These are phyloP conservation scores for Megathymus violae DNA, from an alignment of 1,140 invertebrate genomes.

Conservation along the genomic window DNA sequence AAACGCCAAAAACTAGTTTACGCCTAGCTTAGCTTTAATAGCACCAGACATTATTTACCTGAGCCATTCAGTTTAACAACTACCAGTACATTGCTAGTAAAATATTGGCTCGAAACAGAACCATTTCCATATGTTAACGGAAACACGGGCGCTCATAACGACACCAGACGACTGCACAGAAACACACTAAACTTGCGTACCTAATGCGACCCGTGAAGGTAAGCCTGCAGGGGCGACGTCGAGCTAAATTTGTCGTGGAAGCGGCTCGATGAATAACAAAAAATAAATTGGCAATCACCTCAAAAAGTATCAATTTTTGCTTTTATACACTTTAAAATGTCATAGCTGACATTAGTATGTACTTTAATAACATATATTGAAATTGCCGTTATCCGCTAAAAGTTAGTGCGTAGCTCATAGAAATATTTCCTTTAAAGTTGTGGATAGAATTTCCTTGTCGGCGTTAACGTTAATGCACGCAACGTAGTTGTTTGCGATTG, in stretches of 20 bases:
- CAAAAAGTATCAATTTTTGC: too few species aligned
- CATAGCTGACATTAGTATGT: too few species aligned
- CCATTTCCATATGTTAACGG: slow-evolving; percentile 47
- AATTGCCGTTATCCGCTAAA: too few species aligned
- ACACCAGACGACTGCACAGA: slow-evolving; percentile 53
- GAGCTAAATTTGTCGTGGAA: slow-evolving; percentile 4
- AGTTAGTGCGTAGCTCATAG: too few species aligned
- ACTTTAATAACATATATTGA: too few species aligned
- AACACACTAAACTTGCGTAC: slow-evolving; percentile 63
- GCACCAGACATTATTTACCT: not conserved
- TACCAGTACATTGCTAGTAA: not conserved
- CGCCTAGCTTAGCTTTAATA: not conserved
- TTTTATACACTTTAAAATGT: too few species aligned
- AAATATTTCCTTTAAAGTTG: too few species aligned
- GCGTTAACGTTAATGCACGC: too few species aligned
- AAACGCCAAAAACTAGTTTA: not conserved
- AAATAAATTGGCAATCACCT: too few species aligned
- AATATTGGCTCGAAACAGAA: slow-evolving; percentile 4
- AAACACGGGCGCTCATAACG: slow-evolving; percentile 41
- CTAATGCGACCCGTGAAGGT: slow-evolving; percentile 65
- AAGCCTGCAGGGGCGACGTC: slow-evolving; percentile 28
- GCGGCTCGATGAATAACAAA: too few species aligned
- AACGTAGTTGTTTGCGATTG: too few species aligned
- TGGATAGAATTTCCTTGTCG: too few species aligned
- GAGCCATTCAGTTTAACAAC: not conserved